Conservation (phyloP, 2,797 vertebrate genomes). For the Macropus fuliginosus region DNA sequence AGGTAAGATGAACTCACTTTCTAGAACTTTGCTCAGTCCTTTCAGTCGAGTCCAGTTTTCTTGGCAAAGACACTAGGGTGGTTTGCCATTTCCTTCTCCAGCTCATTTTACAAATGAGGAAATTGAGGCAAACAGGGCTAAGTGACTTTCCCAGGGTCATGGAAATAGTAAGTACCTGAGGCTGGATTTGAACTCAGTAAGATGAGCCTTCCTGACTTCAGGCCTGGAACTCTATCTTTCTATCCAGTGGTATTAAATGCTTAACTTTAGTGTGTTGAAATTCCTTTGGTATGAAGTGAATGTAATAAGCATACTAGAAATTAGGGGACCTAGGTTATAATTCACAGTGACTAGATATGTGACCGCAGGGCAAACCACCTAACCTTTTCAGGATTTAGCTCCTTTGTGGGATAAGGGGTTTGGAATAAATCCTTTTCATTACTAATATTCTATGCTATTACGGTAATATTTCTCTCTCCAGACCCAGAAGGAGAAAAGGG, state of each 20-base stretch:
- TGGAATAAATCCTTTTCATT: background rate
- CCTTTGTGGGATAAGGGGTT: background rate
- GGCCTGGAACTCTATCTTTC: background rate
- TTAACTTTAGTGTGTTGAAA: background rate
- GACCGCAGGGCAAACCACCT: background rate
- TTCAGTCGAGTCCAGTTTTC: background rate
- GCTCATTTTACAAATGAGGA: background rate
- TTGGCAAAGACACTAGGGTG: background rate
- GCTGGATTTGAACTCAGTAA: background rate
- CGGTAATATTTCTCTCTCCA: background rate
- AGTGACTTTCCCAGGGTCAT: background rate
- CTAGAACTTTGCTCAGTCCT: background rate
- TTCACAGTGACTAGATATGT: background rate
- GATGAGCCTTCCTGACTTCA: background rate
- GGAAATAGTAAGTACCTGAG: background rate
- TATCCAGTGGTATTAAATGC: background rate
- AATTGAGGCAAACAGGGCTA: background rate
- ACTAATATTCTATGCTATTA: background rate
- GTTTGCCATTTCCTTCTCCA: background rate
- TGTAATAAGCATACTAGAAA: background rate
- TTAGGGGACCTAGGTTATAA: background rate
- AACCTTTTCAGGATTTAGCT: background rate
- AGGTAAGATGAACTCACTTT: background rate
- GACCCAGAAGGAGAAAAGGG: background rate
- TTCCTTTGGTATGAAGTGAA: background rate